phyloP scores from a whole-genome alignment of 2,113 vertebrate genomes.

The Mobula hypostoma region DNA sequence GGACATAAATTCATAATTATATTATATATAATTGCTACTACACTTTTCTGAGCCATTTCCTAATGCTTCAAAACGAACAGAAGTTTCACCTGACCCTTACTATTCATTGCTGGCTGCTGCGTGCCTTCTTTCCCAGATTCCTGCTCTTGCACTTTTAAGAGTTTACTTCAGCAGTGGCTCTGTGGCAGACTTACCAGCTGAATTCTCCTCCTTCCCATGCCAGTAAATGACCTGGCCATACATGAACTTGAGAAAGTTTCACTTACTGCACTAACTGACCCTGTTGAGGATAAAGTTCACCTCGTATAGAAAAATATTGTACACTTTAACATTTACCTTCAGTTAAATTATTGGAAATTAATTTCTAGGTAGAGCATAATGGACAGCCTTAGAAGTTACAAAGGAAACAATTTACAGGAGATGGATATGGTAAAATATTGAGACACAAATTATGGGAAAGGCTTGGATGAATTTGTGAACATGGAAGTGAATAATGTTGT shows the following conservation, averaged over 20 bases:
- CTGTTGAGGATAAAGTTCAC: not conserved
- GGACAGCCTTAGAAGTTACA: not conserved
- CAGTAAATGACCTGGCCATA: not conserved
- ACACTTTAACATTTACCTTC: not conserved
- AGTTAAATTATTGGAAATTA: not conserved
- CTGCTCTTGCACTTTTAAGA: not conserved
- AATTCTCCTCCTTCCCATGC: too few species aligned
- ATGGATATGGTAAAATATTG: not conserved
- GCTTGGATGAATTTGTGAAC: not conserved
- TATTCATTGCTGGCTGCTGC: not conserved
- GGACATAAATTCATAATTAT: too few species aligned
- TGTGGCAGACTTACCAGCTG: not conserved
- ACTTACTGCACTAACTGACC: not conserved
- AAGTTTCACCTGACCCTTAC: not conserved
- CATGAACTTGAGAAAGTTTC: not conserved
- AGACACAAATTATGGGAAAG: not conserved
- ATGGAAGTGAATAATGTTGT: not conserved
- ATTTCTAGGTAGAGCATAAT: not conserved
- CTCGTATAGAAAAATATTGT: not conserved
- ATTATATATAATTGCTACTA: too few species aligned
- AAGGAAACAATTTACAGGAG: not conserved
- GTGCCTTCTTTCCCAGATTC: not conserved
- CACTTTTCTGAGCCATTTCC: too few species aligned
- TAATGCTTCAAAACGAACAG: not conserved
- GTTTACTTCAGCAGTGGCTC: not conserved